A percentile compares a stretch with the other conserved stretches of the same genome.
Evolutionary conservation across 2,113 vertebrate species (phyloP).

Genomic region (Pycnonotus jocosus): DNA sequence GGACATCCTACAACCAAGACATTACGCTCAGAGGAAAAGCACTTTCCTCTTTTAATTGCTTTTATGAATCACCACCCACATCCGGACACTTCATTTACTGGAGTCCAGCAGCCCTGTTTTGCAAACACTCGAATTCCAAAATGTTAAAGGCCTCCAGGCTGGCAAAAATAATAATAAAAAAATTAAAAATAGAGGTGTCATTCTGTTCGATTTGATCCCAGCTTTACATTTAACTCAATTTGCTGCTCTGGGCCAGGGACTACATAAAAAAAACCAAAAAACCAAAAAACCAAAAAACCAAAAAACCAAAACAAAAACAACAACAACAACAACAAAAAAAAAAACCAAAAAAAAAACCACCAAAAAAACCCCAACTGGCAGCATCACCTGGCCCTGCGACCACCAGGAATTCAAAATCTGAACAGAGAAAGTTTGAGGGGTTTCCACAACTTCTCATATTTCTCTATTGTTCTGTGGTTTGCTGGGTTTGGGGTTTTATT

Average conservation of each 20-base stretch:
- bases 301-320: too few species aligned
- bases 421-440: background rate
- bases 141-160: background rate
- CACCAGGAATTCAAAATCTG: background rate
- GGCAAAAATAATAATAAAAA: background rate
- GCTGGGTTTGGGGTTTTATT: background rate
- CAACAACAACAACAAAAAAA: too few species aligned
- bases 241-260: background rate
- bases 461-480: background rate
- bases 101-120: background rate
- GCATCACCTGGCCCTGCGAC: background rate
- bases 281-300: background rate
- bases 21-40: background rate
- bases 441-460: background rate
- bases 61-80: conserved; percentile 46
- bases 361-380: background rate
- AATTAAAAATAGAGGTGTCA: background rate
- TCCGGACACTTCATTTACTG: conserved; percentile 13
- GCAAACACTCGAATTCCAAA: background rate
- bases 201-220: background rate
- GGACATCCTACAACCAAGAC: conserved; percentile 1
- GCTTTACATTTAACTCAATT: background rate
- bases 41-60: conserved; percentile 49
- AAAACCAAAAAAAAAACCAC: background rate
- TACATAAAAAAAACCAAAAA: background rate